Percentiles rank a stretch among this genome's conserved stretches.
phyloP scores from a whole-genome alignment of 2,113 vertebrate species.

The Lucifuga dentata region DNA sequence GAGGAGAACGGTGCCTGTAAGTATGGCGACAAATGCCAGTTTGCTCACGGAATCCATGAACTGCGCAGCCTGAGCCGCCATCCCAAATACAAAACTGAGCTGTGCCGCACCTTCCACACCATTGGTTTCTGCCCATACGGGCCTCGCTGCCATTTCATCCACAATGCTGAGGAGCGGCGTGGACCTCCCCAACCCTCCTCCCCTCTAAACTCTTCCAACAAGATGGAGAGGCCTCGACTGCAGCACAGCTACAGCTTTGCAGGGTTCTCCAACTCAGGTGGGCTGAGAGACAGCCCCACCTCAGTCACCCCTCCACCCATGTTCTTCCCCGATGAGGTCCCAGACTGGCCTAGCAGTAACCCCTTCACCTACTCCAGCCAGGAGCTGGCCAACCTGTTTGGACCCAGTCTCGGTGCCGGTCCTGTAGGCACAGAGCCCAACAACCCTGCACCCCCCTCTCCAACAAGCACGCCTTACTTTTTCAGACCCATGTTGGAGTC shows the following conservation, averaged over 20 bases:
- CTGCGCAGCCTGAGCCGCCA: conserved; percentile 96
- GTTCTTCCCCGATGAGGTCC: conserved; percentile 91
- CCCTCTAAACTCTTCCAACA: conserved; percentile 83
- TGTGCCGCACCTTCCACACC: conserved; percentile 99
- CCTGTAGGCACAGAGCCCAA: conserved; percentile 84
- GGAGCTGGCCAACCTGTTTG: conserved; percentile 96
- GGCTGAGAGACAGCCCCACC: conserved; percentile 97
- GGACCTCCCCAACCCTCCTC: conserved; percentile 85
- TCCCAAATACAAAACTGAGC: conserved; percentile 99
- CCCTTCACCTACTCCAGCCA: conserved; percentile 99
- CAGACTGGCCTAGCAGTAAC: conserved; percentile 94
- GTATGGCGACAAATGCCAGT: conserved; percentile 99
- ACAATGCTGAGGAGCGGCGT: conserved; percentile 96
- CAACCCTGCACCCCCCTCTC: conserved; percentile 81
- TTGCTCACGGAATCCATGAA: conserved; percentile 97
- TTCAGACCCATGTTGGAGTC: conserved; percentile 95
- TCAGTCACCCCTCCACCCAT: conserved; percentile 96
- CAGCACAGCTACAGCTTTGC: conserved; percentile 99
- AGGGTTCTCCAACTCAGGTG: conserved; percentile 90
- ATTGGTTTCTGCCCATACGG: conserved; percentile 98
- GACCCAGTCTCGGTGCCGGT: conserved; percentile 88
- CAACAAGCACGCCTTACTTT: conserved; percentile 88
- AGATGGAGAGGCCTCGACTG: conserved; percentile 92
- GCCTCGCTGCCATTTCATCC: conserved; percentile 99
- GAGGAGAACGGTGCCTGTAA: conserved; percentile 98